Evolutionary conservation across 2,888 invertebrate species (phyloP).

Genomic region (Polietes domitor): DNA sequence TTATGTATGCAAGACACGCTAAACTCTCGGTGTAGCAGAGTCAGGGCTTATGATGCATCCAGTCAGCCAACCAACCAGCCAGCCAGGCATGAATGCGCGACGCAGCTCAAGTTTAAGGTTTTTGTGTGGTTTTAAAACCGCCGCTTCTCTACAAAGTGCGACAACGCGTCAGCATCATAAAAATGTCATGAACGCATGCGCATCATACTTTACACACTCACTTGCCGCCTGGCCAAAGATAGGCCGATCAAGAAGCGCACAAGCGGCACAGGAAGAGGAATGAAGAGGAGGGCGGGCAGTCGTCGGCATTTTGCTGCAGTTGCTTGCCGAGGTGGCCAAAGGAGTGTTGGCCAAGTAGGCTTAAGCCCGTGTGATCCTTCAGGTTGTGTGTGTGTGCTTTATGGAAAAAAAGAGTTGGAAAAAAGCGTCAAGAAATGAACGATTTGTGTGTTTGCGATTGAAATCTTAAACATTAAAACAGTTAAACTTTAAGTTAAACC

Average conservation of each 20-base stretch:
- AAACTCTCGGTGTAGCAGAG: slow-evolving; percentile 46
- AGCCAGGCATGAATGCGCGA: background rate
- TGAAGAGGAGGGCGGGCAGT: too few relatives aligned
- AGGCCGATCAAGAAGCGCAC: background rate
- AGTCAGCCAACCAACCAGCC: background rate
- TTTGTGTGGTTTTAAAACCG: slow-evolving; percentile 35
- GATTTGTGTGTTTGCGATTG: slow-evolving; percentile 70
- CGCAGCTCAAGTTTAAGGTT: slow-evolving; percentile 48
- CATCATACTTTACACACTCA: slow-evolving; percentile 67
- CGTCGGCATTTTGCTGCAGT: background rate
- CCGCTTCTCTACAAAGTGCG: slow-evolving; percentile 65
- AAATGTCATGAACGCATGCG: slow-evolving; percentile 70
- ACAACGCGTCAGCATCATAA: slow-evolving; percentile 71
- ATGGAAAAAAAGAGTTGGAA: slow-evolving; percentile 25
- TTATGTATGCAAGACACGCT: slow-evolving; percentile 70
- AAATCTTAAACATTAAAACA: slow-evolving; percentile 67
- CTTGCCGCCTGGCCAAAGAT: slow-evolving; percentile 6
- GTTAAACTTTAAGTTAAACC: slow-evolving; percentile 46
- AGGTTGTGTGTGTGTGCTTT: background rate
- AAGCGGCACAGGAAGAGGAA: too few relatives aligned
- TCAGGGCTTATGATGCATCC: background rate
- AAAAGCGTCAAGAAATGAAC: slow-evolving; percentile 64
- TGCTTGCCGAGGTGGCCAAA: background rate
- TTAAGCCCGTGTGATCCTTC: slow-evolving; percentile 29
- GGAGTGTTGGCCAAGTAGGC: slow-evolving; percentile 29